phyloP scores from a whole-genome alignment of 2,888 invertebrate species.

The Girardia tigrina region DNA sequence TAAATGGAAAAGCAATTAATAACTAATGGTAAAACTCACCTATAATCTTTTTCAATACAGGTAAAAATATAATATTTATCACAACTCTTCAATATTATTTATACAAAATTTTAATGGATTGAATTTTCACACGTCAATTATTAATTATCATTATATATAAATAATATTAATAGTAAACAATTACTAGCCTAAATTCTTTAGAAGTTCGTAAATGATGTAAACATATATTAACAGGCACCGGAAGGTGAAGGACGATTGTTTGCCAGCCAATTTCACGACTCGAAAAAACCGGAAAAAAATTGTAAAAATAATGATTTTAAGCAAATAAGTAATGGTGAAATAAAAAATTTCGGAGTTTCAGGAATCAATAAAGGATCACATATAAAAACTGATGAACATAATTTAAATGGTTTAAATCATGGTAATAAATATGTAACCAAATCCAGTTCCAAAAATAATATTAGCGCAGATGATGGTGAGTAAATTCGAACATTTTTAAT shows the following conservation, averaged over 20 bases:
- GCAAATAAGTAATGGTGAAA: conserved; percentile 10
- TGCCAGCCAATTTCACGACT: background rate
- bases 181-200: background rate
- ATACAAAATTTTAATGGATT: background rate
- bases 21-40: background rate
- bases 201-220: too few species aligned
- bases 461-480: conserved; percentile 9
- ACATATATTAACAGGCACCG: background rate
- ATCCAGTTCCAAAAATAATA: background rate
- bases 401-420: background rate
- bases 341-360: background rate
- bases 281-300: conserved; percentile 8
- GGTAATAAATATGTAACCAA: conserved; percentile 3
- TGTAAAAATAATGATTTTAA: background rate
- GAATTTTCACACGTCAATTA: background rate
- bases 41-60: too few species aligned
- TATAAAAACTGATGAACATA: background rate
- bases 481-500: background rate
- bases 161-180: background rate
- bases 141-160: background rate
- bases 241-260: background rate
- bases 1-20: too few species aligned
- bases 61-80: too few species aligned
- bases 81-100: too few species aligned
- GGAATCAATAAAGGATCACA: background rate